phyloP scores from a whole-genome alignment of 1,140 invertebrate species.

The Aphaenogaster floridana region DNA sequence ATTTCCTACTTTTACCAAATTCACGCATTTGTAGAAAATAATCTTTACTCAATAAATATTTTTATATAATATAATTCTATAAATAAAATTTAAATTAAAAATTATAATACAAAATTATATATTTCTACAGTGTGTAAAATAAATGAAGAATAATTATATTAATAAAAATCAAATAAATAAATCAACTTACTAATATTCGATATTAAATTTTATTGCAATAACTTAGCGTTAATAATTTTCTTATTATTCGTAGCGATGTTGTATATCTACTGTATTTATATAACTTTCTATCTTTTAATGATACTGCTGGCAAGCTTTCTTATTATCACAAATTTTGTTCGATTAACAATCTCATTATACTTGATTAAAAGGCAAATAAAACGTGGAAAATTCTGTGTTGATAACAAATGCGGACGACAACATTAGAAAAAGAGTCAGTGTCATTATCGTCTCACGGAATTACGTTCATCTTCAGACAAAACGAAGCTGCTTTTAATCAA shows the following conservation, averaged over 20 bases:
- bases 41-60: neutral
- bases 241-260: neutral
- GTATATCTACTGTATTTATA: neutral
- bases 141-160: neutral
- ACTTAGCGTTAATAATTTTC: neutral
- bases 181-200: neutral
- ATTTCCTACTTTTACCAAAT: neutral
- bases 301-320: neutral
- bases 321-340: neutral
- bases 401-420: neutral
- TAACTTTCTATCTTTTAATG: neutral
- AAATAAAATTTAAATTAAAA: conserved; percentile 23
- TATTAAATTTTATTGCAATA: neutral
- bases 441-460: neutral
- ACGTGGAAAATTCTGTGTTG: neutral
- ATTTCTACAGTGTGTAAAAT: neutral
- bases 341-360: conserved; percentile 2
- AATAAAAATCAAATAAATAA: conserved; percentile 1
- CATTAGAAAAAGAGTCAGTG: neutral
- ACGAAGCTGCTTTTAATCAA: conserved; percentile 37
- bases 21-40: neutral
- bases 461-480: neutral
- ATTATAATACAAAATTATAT: neutral
- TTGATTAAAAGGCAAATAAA: conserved; percentile 2
- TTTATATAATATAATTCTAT: neutral